Conservation (phyloP, 2,113 vertebrate genomes). For the Cheirogaleus medius region DNA sequence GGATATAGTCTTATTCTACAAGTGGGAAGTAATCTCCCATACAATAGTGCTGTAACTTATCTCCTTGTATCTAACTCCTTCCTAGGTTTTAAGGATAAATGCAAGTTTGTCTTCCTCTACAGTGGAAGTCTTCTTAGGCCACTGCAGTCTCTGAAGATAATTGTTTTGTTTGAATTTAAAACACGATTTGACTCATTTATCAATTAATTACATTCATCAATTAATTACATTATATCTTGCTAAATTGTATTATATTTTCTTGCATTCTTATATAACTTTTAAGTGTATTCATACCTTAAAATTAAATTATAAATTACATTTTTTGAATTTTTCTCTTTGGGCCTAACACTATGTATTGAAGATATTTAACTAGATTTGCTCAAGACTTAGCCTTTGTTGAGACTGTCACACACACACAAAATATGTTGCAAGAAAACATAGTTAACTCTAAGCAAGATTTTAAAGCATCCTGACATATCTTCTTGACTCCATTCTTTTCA, state of each 20-base stretch:
- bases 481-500: neutral
- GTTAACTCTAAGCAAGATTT: neutral
- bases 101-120: neutral
- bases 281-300: neutral
- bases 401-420: neutral
- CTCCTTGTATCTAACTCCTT: neutral
- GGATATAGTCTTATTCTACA: neutral
- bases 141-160: neutral
- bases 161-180: neutral
- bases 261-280: neutral
- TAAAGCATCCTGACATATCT: neutral
- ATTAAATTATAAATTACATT: neutral
- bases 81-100: neutral
- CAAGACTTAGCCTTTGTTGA: neutral
- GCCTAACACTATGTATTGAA: neutral
- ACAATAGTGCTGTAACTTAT: neutral
- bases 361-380: neutral
- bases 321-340: neutral
- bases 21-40: neutral
- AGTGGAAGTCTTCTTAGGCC: neutral
- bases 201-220: neutral
- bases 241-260: neutral
- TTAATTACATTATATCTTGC: neutral
- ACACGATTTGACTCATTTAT: neutral
- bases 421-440: neutral